Evolutionary conservation across 2,113 vertebrate genomes (phyloP), one percentile per base, ranked within the genome.

Genomic region (Myanophis thanlyinensis): DNA sequence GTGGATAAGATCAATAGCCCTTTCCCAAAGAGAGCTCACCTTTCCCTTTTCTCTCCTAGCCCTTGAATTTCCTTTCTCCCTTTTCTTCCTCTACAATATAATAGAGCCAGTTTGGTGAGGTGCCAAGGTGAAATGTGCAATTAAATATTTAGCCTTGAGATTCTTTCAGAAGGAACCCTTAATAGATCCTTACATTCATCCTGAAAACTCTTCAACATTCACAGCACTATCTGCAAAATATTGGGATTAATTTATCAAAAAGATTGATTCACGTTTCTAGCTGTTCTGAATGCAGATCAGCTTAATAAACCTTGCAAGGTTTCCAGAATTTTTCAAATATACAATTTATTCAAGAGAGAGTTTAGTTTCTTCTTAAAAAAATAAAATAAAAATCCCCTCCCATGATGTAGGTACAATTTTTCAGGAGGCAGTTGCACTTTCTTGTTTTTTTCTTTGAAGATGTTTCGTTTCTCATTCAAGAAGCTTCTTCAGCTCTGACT

Each of bases 161-260:
- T 80, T 80, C 49, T 80, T 73, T 92, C 86, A 52, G 59, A 88
- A 88, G 25, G 44, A 88, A 92, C 13, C 59, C 48, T 73, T 88
- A 73, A 30, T 92, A n/a, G 1, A 13, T n/a, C 44, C 87, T 88
- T 62, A 44, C 23, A 88, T 80, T 89, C 48, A 20, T 92, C 87
- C 53, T 89, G 40, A 92, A 89, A 92, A 84, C 52, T 20, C 35
- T 92, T 84, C 87, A 92, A 54, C 87, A 35, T 88, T 35, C 30
- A 40, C 25, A 84, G 25, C 62, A 80, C 27, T 49, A 80, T 89
- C 91, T 84, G 62, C 18, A 89, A 73, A 92, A 88, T 87, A 13
- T 62, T 92, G 62, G 48, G 48, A 92, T 49, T 80, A 80, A 92
- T 92, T 92, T 92, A 53, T 89, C 62, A 89, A 87, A 80, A 92